Conservation (phyloP, 1,140 invertebrate genomes). For the Ganaspis sp. region DNA sequence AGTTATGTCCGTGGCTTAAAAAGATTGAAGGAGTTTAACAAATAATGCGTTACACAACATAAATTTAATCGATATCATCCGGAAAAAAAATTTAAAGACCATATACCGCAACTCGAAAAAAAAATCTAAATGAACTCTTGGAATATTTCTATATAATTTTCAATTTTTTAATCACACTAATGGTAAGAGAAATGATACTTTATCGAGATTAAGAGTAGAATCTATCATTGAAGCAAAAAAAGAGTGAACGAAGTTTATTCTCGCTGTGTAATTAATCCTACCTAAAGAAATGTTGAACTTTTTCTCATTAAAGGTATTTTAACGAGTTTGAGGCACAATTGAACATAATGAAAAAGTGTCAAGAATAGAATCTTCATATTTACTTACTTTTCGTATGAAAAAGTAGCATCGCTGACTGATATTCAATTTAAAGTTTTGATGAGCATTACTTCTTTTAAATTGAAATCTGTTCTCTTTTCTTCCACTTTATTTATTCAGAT, state of each 20-base stretch:
- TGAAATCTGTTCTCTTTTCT: neutral
- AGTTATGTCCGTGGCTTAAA: too few relatives aligned
- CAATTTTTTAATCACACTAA: too few relatives aligned
- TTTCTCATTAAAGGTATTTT: neutral
- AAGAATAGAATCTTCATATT: conserved; percentile 10
- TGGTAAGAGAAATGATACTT: too few relatives aligned
- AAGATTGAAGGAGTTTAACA: too few relatives aligned
- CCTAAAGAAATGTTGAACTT: conserved; percentile 1
- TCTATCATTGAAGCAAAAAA: too few relatives aligned
- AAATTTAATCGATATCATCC: too few relatives aligned
- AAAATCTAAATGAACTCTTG: too few relatives aligned
- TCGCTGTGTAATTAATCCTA: neutral
- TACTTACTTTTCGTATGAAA: conserved; percentile 3
- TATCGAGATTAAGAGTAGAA: too few relatives aligned
- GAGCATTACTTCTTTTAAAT: neutral
- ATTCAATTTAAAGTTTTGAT: conserved; percentile 2
- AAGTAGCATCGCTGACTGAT: neutral
- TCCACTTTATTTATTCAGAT: neutral
- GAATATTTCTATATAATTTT: too few relatives aligned
- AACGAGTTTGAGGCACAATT: conserved; percentile 4
- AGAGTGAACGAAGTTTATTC: neutral
- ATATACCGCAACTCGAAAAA: too few relatives aligned
- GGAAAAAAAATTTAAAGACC: too few relatives aligned
- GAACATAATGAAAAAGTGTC: neutral
- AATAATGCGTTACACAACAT: too few relatives aligned